A percentile compares a stretch with the other conserved stretches of the same genome.
phyloP scores from a whole-genome alignment of 1,140 invertebrate species.

The Eciton burchellii region DNA sequence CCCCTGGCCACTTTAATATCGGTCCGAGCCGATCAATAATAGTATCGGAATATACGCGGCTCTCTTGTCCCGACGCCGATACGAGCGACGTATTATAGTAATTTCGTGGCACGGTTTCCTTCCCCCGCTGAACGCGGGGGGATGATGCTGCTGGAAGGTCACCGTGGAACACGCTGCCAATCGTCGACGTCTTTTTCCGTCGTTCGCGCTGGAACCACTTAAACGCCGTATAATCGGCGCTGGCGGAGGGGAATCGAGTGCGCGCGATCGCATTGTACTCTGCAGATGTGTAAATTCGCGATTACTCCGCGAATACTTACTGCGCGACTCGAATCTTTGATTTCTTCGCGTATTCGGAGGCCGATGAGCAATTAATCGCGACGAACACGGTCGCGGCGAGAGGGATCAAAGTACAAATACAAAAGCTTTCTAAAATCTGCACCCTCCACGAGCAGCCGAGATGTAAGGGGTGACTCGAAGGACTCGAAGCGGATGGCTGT shows the following conservation, averaged over 20 bases:
- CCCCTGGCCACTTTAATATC: slow-evolving; percentile 81
- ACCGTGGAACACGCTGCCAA: slow-evolving; percentile 21
- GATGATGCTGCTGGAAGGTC: slow-evolving; percentile 45
- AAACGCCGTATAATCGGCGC: not conserved
- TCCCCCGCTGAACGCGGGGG: slow-evolving; percentile 3
- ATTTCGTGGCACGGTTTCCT: slow-evolving; percentile 75
- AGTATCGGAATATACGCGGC: slow-evolving; percentile 81
- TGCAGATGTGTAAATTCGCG: not conserved
- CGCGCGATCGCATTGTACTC: not conserved
- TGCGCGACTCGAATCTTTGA: no score
- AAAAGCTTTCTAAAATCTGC: not conserved
- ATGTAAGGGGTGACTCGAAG: not conserved
- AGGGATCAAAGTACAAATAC: no score
- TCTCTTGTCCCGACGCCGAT: slow-evolving; percentile 75
- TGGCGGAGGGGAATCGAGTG: not conserved
- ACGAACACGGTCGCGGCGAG: no score
- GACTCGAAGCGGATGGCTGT: no score
- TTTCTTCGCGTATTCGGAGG: no score
- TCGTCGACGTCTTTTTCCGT: not conserved
- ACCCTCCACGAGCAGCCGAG: not conserved
- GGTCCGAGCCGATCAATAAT: slow-evolving; percentile 82
- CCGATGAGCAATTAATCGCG: no score
- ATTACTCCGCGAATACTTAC: not conserved
- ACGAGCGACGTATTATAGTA: slow-evolving; percentile 83
- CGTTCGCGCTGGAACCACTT: not conserved